Conservation (phyloP, 2,797 vertebrate genomes). For the Todus mexicanus region DNA sequence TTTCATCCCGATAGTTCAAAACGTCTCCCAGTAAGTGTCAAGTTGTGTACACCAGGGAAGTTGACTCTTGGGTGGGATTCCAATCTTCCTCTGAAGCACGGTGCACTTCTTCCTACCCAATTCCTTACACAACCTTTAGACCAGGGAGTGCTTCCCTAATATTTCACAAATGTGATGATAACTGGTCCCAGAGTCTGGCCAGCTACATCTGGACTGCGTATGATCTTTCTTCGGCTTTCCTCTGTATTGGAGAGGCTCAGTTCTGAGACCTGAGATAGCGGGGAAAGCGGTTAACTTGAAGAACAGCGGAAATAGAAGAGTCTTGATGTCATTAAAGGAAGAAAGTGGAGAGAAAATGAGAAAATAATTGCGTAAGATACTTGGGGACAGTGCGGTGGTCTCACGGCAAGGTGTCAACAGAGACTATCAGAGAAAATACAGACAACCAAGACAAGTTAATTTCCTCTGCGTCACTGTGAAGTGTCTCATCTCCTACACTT, state of each 20-base stretch:
- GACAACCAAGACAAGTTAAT: background rate
- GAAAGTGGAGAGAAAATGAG: background rate
- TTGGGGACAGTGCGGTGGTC: background rate
- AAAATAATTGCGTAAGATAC: background rate
- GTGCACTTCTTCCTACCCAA: background rate
- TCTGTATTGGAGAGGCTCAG: background rate
- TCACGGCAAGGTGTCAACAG: background rate
- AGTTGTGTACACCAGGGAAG: background rate
- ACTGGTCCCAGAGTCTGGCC: background rate
- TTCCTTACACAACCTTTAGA: background rate
- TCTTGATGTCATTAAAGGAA: background rate
- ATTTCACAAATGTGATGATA: background rate
- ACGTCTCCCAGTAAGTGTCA: background rate
- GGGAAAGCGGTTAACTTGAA: background rate
- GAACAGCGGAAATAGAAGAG: background rate
- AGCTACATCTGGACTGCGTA: accelerated
- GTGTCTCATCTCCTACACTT: background rate
- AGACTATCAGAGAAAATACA: background rate
- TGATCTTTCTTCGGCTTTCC: background rate
- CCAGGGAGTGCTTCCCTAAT: background rate
- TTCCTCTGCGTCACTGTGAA: background rate
- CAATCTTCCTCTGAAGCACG: background rate
- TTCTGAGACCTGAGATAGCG: background rate
- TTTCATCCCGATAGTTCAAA: background rate
- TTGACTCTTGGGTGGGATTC: background rate